A percentile compares a stretch with the other conserved stretches of the same genome.
phyloP scores from a whole-genome alignment of 2,888 invertebrate species.

The Sipha maydis region DNA sequence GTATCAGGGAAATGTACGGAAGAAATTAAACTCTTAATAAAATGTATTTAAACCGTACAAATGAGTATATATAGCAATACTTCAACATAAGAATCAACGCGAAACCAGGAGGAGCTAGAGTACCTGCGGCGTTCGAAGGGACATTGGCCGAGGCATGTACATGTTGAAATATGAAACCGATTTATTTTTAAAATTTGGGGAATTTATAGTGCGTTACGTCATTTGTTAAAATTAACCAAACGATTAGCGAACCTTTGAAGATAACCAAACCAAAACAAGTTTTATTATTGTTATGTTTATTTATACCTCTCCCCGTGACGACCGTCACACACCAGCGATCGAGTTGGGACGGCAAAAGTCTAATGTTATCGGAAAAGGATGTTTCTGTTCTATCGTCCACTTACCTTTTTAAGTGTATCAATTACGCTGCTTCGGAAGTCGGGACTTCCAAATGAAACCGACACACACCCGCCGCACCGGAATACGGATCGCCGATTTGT shows the following conservation, averaged over 20 bases:
- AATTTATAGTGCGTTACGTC: constrained; percentile 50
- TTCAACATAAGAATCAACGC: not conserved
- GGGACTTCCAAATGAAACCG: not conserved
- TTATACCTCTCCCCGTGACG: no score
- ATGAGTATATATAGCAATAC: not conserved
- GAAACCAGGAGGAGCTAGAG: not conserved
- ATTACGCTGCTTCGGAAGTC: not conserved
- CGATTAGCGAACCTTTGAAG: not conserved
- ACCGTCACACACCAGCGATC: not conserved
- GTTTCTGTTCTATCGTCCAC: not conserved
- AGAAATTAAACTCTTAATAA: no score
- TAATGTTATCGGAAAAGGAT: not conserved
- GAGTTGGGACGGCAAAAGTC: not conserved
- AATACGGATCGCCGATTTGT: not conserved
- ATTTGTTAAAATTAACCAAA: constrained; percentile 54
- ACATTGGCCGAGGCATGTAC: not conserved
- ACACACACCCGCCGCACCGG: not conserved
- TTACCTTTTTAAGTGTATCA: not conserved
- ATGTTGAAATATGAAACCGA: constrained; percentile 50
- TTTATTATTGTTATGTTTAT: no score
- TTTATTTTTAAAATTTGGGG: constrained; percentile 52
- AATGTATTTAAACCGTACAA: no score
- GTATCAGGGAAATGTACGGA: no score
- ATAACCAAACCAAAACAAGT: not conserved
- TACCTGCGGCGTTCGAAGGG: not conserved